Evolutionary conservation across 2,888 invertebrate genomes (phyloP).

Genomic region (Drosophila fulvimacula): DNA sequence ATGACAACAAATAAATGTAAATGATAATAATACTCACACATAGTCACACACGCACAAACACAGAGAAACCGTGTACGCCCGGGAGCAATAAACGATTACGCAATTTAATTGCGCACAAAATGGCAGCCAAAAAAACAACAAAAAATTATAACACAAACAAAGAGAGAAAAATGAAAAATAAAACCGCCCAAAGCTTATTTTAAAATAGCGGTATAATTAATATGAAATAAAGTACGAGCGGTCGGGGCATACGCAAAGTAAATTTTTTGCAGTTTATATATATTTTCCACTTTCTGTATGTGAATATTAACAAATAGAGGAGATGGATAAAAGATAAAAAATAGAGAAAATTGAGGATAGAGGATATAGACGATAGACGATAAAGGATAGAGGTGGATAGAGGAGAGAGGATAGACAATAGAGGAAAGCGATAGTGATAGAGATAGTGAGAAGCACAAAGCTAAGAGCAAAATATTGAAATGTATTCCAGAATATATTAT

Average conservation of each 20-base stretch:
- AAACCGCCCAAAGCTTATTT: conserved; percentile 48
- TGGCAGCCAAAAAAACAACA: conserved; percentile 31
- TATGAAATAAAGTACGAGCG: conserved; percentile 52
- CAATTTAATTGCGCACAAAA: conserved; percentile 75
- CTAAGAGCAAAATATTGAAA: neutral
- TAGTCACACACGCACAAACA: neutral
- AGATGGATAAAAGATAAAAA: no score
- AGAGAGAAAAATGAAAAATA: conserved; percentile 23
- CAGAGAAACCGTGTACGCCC: conserved; percentile 53
- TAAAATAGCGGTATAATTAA: conserved; percentile 66
- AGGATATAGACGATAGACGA: neutral
- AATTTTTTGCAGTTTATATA: conserved; percentile 13
- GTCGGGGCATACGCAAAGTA: neutral
- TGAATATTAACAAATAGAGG: neutral
- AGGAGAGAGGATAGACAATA: neutral
- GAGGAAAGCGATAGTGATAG: neutral
- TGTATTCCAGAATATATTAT: neutral
- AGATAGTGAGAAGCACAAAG: neutral
- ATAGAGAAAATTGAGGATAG: no score
- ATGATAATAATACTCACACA: conserved; percentile 34
- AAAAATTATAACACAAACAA: conserved; percentile 11
- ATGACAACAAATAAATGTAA: conserved; percentile 39
- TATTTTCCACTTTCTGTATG: neutral
- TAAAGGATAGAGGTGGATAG: neutral
- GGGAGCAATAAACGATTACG: conserved; percentile 78